Evolutionary conservation across 1,140 invertebrate genomes (phyloP), one percentile per base, ranked within the genome.

Genomic region (Cydia fagiglandana): DNA sequence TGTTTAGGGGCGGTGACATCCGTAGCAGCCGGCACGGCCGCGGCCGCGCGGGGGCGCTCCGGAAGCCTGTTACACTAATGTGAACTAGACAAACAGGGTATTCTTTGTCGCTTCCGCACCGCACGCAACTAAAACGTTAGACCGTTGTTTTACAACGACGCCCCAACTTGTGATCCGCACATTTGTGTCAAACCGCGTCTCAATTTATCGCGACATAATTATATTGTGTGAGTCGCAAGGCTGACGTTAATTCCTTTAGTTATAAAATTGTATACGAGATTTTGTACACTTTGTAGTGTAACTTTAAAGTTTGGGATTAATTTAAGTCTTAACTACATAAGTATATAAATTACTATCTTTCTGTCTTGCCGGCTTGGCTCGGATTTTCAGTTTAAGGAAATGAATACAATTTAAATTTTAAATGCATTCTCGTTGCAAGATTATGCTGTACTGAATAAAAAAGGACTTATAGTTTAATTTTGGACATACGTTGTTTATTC

Each of bases 71-170:
- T 70, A 73, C 73, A 78, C 76, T 81, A 82, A 80, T 77, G 78
- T 56, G 74, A 66, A 56, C 73, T 79, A 84, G 76, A 82, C 79
- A 80, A 83, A 83, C 80, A 79, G 75, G 64, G 66, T 74, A 77
- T 80, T 80, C 77, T 81, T 81, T 80, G 79, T 80, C 75, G 74
- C 70, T 45, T 70, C 50, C 47, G 47, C 24, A 74, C 74, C 78
- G 70, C 80, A 83, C 82, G 83, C 83, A 83, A 81, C 79, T 77
- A 66, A 75, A 80, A 80, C 80, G 78, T 84, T 82, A 75, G 76
- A 73, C 64, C 75, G n/a, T 79, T 77, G 78, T 74, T 77, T 73
- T 74, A 64, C 75, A 64, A 77, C 73, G 75, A 77, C 73, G 56
- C 70, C 70, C 6, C 64, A 47, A 45, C 64, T 70, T 56, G 20